Conservation (phyloP, 2,797 vertebrate species). For the Eutrigla gurnardus region DNA sequence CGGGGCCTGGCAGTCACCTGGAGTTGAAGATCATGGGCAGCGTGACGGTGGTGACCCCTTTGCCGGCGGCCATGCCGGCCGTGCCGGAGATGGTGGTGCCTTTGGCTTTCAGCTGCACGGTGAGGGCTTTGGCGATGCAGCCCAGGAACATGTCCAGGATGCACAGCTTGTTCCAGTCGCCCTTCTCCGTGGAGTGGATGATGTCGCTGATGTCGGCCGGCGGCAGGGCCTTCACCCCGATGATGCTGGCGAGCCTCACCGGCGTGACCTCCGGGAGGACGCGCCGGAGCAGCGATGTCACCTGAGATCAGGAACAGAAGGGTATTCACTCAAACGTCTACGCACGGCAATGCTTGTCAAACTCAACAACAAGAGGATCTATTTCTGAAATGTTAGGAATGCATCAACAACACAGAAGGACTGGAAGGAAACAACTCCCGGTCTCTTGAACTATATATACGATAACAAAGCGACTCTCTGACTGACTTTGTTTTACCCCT, state of each 20-base stretch:
- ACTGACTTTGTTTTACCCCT: too few species aligned
- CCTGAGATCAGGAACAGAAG: slow-evolving; percentile 79
- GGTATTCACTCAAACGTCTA: too few species aligned
- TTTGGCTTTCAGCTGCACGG: slow-evolving; percentile 99
- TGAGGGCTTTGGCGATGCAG: slow-evolving; percentile 98
- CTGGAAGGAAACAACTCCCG: too few species aligned
- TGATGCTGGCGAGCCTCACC: slow-evolving; percentile 95
- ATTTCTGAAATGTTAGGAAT: too few species aligned
- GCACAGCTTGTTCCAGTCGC: slow-evolving; percentile 97
- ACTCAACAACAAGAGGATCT: too few species aligned
- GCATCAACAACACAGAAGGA: too few species aligned
- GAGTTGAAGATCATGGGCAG: slow-evolving; percentile 99
- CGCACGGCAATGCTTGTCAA: too few species aligned
- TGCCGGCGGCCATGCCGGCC: slow-evolving; percentile 93
- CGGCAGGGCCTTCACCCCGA: slow-evolving; percentile 96
- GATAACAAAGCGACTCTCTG: too few species aligned
- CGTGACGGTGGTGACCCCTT: slow-evolving; percentile 98
- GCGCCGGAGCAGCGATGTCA: slow-evolving; percentile 94
- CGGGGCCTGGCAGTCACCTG: slow-evolving; percentile 81
- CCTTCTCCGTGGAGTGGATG: slow-evolving; percentile 99
- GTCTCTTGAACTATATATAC: too few species aligned
- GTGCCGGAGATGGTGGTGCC: slow-evolving; percentile 95
- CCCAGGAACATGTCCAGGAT: slow-evolving; percentile 99
- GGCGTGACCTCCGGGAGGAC: slow-evolving; percentile 98
- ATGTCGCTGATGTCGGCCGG: slow-evolving; percentile 99